Evolutionary conservation across 1,140 invertebrate species (phyloP), one percentile per base, ranked within the genome.

Genomic region (Dendrolimus kikuchii): DNA sequence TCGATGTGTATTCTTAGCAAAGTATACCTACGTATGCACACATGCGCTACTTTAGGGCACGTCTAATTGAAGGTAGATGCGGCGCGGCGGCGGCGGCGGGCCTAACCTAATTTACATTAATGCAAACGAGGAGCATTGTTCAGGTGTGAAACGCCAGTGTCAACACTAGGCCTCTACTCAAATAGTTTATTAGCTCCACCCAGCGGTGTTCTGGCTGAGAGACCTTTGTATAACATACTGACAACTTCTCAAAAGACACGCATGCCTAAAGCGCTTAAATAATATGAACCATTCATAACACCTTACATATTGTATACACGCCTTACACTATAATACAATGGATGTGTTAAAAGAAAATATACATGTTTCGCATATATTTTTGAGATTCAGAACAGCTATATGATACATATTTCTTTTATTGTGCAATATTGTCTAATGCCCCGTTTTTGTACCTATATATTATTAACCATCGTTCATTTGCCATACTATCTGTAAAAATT

Each of bases 41-140:
- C 69, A 79, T 68, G 70, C 61, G 73, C 77, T 77, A 84, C 72
- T 81, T 79, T 77, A 65, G 71, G 73, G 75, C 55, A 65, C 74
- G 58, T 82, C 78, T 86, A 86, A 83, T 82, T 83, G 80, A 74
- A 78, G 57, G 78, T 79, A 80, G 81, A 78, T 78, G 77, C 74
- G 69, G 23, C 23, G 75, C 81, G 68, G 74, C 73, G 74, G 57
- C 62, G 68, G 64, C 74, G 68, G 72, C 64, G 73, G 67, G 72
- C 74, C 74, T 86, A 83, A 82, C 80, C 80, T 83, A 86, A 86
- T 86, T 86, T 86, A 86, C 81, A 85, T 85, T 85, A 86, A 86
- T 83, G 82, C 78, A 86, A 86, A 86, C 80, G 80, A 85, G 81
- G 53, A 78, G 78, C 82, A 83, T 86, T 86, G 82, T 83, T 83